phyloP scores from a whole-genome alignment of 2,797 vertebrate species.

The Gallinago nigripennis region DNA sequence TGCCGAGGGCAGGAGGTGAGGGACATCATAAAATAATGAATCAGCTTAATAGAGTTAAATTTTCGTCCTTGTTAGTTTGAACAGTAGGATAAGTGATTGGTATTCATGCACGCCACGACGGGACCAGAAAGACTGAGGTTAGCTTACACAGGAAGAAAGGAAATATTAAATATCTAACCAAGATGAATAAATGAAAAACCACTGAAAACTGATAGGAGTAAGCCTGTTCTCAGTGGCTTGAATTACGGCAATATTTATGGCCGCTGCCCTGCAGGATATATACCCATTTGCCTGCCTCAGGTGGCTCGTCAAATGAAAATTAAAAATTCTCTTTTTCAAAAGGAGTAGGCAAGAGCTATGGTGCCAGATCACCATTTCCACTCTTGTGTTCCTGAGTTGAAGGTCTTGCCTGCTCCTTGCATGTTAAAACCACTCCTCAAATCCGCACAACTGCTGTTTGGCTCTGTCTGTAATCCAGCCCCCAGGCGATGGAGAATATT shows the following conservation, averaged over 20 bases:
- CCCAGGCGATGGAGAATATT: background rate
- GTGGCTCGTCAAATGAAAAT: background rate
- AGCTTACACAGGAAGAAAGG: background rate
- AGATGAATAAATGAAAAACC: background rate
- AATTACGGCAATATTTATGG: background rate
- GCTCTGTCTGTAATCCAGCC: background rate
- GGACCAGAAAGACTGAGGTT: background rate
- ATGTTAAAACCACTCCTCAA: background rate
- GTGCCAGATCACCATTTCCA: background rate
- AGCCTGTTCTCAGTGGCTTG: background rate
- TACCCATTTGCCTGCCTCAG: background rate
- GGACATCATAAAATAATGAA: background rate
- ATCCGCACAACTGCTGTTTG: background rate
- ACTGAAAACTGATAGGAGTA: background rate
- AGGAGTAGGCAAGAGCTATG: background rate
- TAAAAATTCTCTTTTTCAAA: background rate
- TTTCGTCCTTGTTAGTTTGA: background rate
- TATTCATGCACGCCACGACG: background rate
- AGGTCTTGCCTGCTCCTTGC: background rate
- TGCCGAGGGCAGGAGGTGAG: background rate
- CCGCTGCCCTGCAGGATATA: background rate
- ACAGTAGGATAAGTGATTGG: background rate
- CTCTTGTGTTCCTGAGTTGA: background rate
- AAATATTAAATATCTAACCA: background rate
- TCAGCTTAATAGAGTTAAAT: background rate